Conservation (phyloP, 2,888 invertebrate genomes). For the Mesopsocus fuscifrons region DNA sequence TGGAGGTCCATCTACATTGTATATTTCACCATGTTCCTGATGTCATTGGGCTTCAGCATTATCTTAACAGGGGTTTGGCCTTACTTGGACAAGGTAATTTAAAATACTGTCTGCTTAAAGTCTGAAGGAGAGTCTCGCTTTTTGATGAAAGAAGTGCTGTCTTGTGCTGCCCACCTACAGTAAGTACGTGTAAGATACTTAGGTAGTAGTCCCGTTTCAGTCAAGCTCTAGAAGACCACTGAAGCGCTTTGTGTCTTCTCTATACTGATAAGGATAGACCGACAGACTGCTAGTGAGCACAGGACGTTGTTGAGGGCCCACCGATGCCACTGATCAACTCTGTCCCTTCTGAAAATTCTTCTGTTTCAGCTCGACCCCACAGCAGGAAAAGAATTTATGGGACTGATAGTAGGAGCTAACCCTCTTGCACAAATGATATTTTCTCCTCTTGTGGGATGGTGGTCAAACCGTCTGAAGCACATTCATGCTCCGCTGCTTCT, state of each 20-base stretch:
- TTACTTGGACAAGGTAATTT: conserved; percentile 57
- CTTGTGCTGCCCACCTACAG: no score
- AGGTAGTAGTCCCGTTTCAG: no score
- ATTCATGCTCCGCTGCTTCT: conserved; percentile 51
- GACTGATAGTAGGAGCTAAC: conserved; percentile 67
- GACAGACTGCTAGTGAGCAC: no score
- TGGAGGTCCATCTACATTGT: conserved; percentile 64
- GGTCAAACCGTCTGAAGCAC: conserved; percentile 56
- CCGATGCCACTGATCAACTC: no score
- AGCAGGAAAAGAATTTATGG: conserved; percentile 66
- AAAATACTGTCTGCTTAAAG: not conserved
- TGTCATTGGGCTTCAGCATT: conserved; percentile 75
- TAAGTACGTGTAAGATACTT: no score
- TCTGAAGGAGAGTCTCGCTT: not conserved
- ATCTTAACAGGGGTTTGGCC: conserved; percentile 79
- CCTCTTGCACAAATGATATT: conserved; percentile 74
- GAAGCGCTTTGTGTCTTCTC: no score
- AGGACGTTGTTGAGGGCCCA: no score
- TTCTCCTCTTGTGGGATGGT: conserved; percentile 67
- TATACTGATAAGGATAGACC: no score
- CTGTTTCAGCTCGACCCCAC: conserved; percentile 57
- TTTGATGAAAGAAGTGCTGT: no score
- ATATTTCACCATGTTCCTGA: conserved; percentile 78
- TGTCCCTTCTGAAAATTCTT: no score
- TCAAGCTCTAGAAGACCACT: no score